phyloP scores from a whole-genome alignment of 2,113 vertebrate species.

The Sinocyclocheilus rhinocerous region DNA sequence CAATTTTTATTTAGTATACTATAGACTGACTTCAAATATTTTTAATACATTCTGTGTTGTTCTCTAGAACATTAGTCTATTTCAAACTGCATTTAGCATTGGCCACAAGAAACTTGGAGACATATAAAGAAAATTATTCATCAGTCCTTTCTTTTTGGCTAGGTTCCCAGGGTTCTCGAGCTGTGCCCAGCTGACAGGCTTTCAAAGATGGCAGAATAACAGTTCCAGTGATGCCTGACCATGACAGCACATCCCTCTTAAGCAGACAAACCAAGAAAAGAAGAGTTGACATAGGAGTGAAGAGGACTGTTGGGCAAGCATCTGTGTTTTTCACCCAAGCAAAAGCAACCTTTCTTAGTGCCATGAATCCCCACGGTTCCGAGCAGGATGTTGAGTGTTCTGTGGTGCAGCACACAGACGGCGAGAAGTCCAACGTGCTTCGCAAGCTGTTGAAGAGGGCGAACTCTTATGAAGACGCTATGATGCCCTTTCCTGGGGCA shows the following conservation, averaged over 20 bases:
- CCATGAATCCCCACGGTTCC: constrained; percentile 97
- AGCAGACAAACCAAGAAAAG: constrained; percentile 99
- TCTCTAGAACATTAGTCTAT: not conserved
- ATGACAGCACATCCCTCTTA: constrained; percentile 98
- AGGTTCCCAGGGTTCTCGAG: constrained; percentile 89
- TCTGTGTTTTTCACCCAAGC: constrained; percentile 88
- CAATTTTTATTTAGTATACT: not conserved
- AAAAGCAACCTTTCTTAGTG: constrained; percentile 89
- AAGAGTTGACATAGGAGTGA: constrained; percentile 99
- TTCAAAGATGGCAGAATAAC: constrained; percentile 94
- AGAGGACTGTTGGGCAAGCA: constrained; percentile 94
- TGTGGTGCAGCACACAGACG: constrained; percentile 89
- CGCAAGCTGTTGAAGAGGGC: constrained; percentile 98
- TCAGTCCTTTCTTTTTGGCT: constrained; percentile 86
- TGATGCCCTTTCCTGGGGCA: constrained; percentile 96
- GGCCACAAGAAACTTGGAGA: constrained; percentile 89
- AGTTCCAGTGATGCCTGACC: constrained; percentile 99
- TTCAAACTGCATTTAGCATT: constrained; percentile 75
- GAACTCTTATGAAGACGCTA: constrained; percentile 96
- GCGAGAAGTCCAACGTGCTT: constrained; percentile 97
- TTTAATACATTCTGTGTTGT: constrained; percentile 10
- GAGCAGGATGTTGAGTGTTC: constrained; percentile 96
- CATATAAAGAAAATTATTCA: constrained; percentile 88
- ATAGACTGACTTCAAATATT: not conserved
- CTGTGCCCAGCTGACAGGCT: constrained; percentile 89